Evolutionary conservation across 2,113 vertebrate species (phyloP), one percentile per base, ranked within the genome.

Genomic region (Pachyramphus minor): DNA sequence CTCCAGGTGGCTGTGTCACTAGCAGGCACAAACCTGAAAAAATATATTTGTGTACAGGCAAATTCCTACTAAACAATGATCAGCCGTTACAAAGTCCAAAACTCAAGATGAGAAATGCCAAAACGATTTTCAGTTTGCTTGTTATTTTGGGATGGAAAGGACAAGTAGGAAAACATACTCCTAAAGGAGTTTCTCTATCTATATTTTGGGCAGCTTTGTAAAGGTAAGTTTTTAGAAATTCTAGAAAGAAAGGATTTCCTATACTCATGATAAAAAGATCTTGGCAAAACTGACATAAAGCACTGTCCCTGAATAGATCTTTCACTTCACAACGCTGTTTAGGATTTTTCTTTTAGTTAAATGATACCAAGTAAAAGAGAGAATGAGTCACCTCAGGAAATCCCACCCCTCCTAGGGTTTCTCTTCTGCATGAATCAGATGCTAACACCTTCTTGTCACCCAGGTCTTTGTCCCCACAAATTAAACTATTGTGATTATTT

Each of bases 361-460:
- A 56, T 71, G 33, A 39, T 52, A 74, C 8, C 0, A 0, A 53
- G 9, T 42, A n/a, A 58, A 89, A 93, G 4, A 1, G 8, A 68
- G 30, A 77, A 77, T 58, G 69, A 87, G 31, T 83, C 74, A 88
- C 28, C 14, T 33, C 47, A 81, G 73, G 42, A 91, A 94, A 84
- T 19, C 7, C 56, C 37, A 83, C 21, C n/a, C 15, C 23, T 81
- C 42, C 73, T 5, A 81, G 47, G 35, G 33, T 42, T 81, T 79
- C 41, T 89, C 23, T 56, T 80, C 62, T 64, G 39, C 25, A 64
- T 44, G 11, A 91, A 75, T 82, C 69, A 78, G 47, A 68, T 87
- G 33, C 45, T 81, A 78, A 50, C 15, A 25, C 23, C 55, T 47
- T 59, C 41, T 84, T 45, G 71, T 53, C 31, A 9, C 22, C 37